A percentile compares a stretch with the other conserved stretches of the same genome.
Evolutionary conservation across 2,888 invertebrate genomes (phyloP).

Genomic region (Xanthorhoe spadicearia): DNA sequence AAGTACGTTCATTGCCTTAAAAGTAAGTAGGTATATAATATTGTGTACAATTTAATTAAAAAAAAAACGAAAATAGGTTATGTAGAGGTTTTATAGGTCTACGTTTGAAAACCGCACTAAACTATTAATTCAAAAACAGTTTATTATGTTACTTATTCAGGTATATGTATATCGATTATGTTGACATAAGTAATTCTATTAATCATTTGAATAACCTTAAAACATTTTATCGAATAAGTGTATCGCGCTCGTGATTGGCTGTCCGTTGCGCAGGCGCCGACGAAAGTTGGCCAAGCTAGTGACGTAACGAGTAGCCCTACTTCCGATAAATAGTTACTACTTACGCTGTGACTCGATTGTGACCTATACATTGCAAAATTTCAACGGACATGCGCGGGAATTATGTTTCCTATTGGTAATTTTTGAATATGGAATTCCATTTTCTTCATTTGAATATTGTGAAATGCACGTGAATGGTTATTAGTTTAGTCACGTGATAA

Average conservation of each 20-base stretch:
- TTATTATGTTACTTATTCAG: neutral
- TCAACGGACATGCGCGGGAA: conserved; percentile 14
- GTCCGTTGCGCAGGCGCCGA: conserved; percentile 42
- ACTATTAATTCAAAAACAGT: neutral
- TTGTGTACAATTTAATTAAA: too few species aligned
- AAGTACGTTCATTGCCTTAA: too few species aligned
- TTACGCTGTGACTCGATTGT: conserved; percentile 27
- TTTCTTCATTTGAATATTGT: conserved; percentile 16
- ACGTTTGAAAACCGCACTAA: too few species aligned
- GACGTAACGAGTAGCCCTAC: conserved; percentile 54
- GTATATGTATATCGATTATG: neutral
- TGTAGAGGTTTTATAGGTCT: too few species aligned
- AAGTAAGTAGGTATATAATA: too few species aligned
- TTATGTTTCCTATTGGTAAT: conserved; percentile 20
- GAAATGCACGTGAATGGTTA: conserved; percentile 7
- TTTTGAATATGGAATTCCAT: conserved; percentile 18
- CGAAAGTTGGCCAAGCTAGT: conserved; percentile 56
- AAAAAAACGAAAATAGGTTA: too few species aligned
- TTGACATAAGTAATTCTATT: neutral
- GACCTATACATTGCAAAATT: conserved; percentile 31
- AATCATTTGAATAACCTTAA: conserved; percentile 5
- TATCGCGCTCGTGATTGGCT: conserved; percentile 27
- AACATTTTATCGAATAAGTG: conserved; percentile 16
- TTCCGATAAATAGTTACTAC: conserved; percentile 48
- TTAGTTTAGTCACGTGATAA: neutral